Evolutionary conservation across 23 tunicate species (phyloP).

Genomic region (Oikopleura dioica): DNA sequence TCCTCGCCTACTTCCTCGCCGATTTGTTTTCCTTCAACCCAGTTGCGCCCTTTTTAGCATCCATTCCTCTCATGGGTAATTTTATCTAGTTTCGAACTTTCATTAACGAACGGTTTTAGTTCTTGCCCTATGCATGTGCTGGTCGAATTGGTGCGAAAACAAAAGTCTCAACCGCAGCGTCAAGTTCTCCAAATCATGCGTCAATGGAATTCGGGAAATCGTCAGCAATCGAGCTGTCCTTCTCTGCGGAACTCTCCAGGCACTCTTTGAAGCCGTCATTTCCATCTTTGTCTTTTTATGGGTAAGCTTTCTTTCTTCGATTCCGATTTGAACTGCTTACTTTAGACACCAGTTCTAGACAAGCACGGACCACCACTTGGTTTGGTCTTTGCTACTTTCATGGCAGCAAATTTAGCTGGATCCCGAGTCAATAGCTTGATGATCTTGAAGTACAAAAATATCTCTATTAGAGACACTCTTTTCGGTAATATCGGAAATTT

Average conservation of each 20-base stretch:
- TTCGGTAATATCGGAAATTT: too few species aligned
- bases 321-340: too few species aligned
- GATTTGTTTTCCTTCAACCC: slow-evolving; percentile 51
- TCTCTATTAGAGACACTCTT: neutral
- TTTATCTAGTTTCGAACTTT: too few species aligned
- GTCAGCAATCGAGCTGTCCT: slow-evolving; percentile 23
- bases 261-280: slow-evolving; percentile 69
- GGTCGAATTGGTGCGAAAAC: slow-evolving; percentile 14
- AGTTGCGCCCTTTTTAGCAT: slow-evolving; percentile 47
- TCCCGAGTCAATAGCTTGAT: neutral
- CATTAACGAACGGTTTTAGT: too few species aligned
- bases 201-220: neutral
- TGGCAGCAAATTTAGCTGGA: slow-evolving; percentile 49
- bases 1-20: slow-evolving; percentile 38
- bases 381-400: slow-evolving; percentile 64
- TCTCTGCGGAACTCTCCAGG: slow-evolving; percentile 35
- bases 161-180: neutral
- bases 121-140: slow-evolving; percentile 16
- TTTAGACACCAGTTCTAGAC: slow-evolving; percentile 68
- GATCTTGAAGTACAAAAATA: neutral
- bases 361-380: slow-evolving; percentile 92
- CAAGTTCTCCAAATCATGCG: neutral
- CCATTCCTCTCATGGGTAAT: slow-evolving; percentile 39
- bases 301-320: slow-evolving; percentile 11
- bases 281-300: slow-evolving; percentile 78